A percentile compares a stretch with the other conserved stretches of the same genome.
These are phyloP conservation scores for Deilephila elpenor DNA, from an alignment of 2,888 invertebrate species.

Conservation along the genomic window DNA sequence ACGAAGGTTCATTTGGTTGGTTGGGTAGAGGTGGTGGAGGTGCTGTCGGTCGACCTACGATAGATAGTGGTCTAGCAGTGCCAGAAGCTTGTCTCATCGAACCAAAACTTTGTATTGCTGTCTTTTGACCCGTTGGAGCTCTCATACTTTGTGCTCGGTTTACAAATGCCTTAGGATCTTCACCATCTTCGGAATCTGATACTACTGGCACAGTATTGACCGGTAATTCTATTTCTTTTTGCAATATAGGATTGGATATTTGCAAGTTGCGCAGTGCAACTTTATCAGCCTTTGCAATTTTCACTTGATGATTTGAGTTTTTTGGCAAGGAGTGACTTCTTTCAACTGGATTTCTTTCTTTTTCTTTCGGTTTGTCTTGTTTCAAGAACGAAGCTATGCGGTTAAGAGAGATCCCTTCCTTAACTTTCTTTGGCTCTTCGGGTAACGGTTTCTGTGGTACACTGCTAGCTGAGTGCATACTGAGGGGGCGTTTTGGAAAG, in stretches of 20 bases:
- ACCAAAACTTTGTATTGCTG: slow-evolving; percentile 90
- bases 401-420: slow-evolving; percentile 87
- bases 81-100: slow-evolving; percentile 91
- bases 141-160: slow-evolving; percentile 94
- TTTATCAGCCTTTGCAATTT: slow-evolving; percentile 88
- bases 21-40: slow-evolving; percentile 90
- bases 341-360: slow-evolving; percentile 78
- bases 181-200: slow-evolving; percentile 79
- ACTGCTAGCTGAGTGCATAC: slow-evolving; percentile 70
- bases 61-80: slow-evolving; percentile 89
- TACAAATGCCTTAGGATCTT: slow-evolving; percentile 85
- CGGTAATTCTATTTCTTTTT: slow-evolving; percentile 86
- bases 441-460: slow-evolving; percentile 76
- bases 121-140: slow-evolving; percentile 83
- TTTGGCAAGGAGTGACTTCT: slow-evolving; percentile 85
- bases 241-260: slow-evolving; percentile 93
- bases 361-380: slow-evolving; percentile 83
- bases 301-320: slow-evolving; percentile 83
- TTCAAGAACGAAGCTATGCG: slow-evolving; percentile 91
- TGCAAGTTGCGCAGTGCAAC: slow-evolving; percentile 89
- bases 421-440: slow-evolving; percentile 82
- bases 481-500: slow-evolving; percentile 79
- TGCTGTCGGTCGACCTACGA: slow-evolving; percentile 89
- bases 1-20: slow-evolving; percentile 59
- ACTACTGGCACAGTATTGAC: slow-evolving; percentile 86